Conservation (phyloP, 2,797 vertebrate genomes). For the Tiaroga cobitis region DNA sequence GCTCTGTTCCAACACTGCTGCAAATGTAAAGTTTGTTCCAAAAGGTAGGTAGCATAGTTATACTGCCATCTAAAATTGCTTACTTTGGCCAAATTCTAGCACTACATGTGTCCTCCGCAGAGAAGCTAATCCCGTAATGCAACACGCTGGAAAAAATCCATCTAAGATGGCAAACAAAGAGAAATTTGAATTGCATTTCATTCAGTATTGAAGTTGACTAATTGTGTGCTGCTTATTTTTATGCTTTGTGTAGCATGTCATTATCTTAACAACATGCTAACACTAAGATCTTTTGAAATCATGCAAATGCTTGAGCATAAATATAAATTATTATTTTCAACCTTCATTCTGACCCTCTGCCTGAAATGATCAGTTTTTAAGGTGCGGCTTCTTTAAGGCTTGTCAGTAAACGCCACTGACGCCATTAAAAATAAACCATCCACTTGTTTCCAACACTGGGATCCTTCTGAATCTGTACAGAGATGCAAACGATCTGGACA, state of each 20-base stretch:
- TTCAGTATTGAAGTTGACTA: neutral
- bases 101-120: neutral
- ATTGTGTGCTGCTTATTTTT: neutral
- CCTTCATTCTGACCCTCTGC: too few relatives aligned
- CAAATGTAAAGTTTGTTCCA: neutral
- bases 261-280: neutral
- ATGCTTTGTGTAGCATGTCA: neutral
- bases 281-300: neutral
- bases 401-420: too few relatives aligned
- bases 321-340: too few relatives aligned
- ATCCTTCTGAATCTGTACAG: too few relatives aligned
- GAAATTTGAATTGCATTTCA: neutral
- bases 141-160: neutral
- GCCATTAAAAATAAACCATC: too few relatives aligned
- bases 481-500: too few relatives aligned
- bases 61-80: neutral
- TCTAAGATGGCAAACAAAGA: neutral
- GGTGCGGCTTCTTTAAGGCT: too few relatives aligned
- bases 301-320: neutral
- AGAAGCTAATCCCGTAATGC: neutral
- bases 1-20: neutral
- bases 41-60: neutral
- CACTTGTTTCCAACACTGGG: too few relatives aligned
- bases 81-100: neutral
- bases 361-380: too few relatives aligned